Percentiles rank a stretch among this genome's conserved stretches.
Conservation (phyloP, 2,888 invertebrate species). For the Lepidonotus clava region DNA sequence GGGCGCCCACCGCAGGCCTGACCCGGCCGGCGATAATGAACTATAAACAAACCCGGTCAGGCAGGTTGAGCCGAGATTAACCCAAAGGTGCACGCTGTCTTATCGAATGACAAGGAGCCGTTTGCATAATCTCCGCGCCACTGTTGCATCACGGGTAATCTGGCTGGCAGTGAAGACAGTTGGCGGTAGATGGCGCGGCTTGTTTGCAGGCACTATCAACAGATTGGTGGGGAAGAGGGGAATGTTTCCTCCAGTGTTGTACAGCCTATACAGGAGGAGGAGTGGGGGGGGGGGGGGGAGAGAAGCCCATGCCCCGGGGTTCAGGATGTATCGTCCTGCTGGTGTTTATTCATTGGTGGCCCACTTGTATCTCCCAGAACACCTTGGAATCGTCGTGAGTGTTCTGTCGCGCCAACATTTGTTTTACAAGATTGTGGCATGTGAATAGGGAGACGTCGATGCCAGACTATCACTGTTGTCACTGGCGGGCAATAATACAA, state of each 20-base stretch:
- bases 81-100: not conserved
- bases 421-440: conserved; percentile 18
- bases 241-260: not conserved
- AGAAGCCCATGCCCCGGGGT: too few species aligned
- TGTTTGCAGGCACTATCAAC: conserved; percentile 13
- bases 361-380: not conserved
- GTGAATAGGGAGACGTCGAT: not conserved
- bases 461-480: not conserved
- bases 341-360: conserved; percentile 13
- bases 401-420: not conserved
- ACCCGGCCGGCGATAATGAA: conserved; percentile 12
- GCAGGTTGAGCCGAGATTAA: not conserved
- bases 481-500: not conserved
- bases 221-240: not conserved
- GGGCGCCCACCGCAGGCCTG: not conserved
- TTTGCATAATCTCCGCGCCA: conserved; percentile 29
- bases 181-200: conserved; percentile 4
- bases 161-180: conserved; percentile 19
- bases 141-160: conserved; percentile 31
- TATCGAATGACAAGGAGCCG: conserved; percentile 35
- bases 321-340: too few species aligned
- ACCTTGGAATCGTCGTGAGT: not conserved
- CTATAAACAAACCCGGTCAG: conserved; percentile 13
- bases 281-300: too few species aligned
- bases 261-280: too few species aligned